phyloP scores from a whole-genome alignment of 2,797 vertebrate species.

The Paguma larvata region DNA sequence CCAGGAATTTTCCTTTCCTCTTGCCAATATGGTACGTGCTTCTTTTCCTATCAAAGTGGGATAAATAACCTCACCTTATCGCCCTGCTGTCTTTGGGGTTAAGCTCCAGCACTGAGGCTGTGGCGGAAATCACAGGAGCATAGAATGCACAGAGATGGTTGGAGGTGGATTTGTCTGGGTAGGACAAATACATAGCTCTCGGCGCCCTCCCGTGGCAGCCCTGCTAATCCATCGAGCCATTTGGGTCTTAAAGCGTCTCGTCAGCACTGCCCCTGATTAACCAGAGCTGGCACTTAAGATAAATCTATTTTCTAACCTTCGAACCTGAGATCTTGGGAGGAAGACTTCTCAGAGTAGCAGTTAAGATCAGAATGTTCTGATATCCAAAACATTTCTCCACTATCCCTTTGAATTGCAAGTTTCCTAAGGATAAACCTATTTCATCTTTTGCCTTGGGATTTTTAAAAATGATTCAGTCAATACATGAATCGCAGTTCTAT shows the following conservation, averaged over 20 bases:
- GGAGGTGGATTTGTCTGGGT: not conserved
- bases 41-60: not conserved
- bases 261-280: not conserved
- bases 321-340: not conserved
- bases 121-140: not conserved
- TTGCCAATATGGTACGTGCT: slow-evolving; percentile 17
- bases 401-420: not conserved
- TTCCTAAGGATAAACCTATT: not conserved
- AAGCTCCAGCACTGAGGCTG: not conserved
- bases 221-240: not conserved
- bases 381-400: not conserved
- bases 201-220: rapidly evolving
- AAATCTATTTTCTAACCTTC: not conserved
- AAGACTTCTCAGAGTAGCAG: not conserved
- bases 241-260: not conserved
- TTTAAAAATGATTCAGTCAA: not conserved
- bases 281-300: not conserved
- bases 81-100: not conserved
- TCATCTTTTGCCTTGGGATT: not conserved
- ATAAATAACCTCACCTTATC: not conserved
- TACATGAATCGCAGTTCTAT: not conserved
- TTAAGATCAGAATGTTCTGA: not conserved
- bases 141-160: not conserved
- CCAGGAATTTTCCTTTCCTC: not conserved
- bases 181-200: rapidly evolving